Evolutionary conservation across 2,113 vertebrate species (phyloP).

Genomic region (Laticauda colubrina): DNA sequence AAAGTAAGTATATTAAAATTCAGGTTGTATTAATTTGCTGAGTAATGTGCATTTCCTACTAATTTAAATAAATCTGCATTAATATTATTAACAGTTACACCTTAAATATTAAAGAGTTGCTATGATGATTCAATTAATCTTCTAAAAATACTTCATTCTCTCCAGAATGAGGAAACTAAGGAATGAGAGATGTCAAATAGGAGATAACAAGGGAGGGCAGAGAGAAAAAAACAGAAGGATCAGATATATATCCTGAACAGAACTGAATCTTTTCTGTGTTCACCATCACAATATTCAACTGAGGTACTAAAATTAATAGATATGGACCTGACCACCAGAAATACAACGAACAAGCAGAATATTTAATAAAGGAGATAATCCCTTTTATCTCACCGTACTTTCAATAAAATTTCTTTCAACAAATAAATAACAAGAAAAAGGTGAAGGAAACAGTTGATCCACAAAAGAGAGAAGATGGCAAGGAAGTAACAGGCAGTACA

Average conservation of each 20-base stretch:
- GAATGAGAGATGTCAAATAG: background rate
- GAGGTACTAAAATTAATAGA: background rate
- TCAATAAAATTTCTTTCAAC: background rate
- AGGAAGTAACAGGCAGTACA: no score
- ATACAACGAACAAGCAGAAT: background rate
- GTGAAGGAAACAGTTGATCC: no score
- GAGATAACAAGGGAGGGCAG: background rate
- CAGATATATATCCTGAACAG: background rate
- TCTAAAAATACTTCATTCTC: background rate
- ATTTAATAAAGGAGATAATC: background rate
- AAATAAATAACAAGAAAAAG: background rate
- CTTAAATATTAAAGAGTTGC: background rate
- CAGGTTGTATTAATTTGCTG: background rate
- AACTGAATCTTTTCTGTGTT: background rate
- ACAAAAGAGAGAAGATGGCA: no score
- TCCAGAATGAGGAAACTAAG: background rate
- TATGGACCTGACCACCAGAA: background rate
- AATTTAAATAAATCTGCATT: background rate
- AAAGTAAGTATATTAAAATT: background rate
- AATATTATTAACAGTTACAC: background rate
- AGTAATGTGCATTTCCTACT: background rate
- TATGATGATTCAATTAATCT: background rate
- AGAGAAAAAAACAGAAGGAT: background rate
- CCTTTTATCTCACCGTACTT: background rate
- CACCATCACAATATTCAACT: background rate